A percentile compares a stretch with the other conserved stretches of the same genome.
These are phyloP conservation scores for Alsophila aescularia DNA, from an alignment of 2,888 invertebrate species.

Conservation along the genomic window DNA sequence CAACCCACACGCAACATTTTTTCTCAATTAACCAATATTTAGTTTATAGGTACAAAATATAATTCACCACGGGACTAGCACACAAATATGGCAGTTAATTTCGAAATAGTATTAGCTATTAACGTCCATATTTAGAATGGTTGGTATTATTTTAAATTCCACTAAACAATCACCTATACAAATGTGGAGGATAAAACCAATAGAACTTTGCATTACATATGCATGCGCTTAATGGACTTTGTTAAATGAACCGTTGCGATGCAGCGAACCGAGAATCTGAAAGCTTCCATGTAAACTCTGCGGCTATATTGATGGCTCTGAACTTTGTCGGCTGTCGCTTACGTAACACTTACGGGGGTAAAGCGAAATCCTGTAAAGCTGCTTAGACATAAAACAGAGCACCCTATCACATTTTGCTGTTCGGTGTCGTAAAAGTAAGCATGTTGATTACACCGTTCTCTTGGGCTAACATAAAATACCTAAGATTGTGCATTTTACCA, in stretches of 20 bases:
- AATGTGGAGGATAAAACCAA: conserved; percentile 9
- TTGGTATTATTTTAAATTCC: neutral
- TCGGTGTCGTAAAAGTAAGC: conserved; percentile 12
- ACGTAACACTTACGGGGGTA: conserved; percentile 2
- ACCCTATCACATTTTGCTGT: conserved; percentile 1
- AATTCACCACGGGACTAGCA: no score
- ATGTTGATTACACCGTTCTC: neutral
- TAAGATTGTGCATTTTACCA: no score
- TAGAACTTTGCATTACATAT: conserved; percentile 32
- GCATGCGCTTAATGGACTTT: conserved; percentile 32
- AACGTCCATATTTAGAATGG: no score
- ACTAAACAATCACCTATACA: neutral
- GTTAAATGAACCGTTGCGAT: conserved; percentile 42
- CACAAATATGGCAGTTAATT: no score
- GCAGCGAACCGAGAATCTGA: conserved; percentile 40
- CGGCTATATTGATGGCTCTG: neutral
- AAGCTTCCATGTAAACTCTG: conserved; percentile 26
- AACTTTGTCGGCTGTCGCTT: conserved; percentile 9
- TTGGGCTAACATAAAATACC: no score
- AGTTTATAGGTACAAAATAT: no score
- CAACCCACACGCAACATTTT: no score
- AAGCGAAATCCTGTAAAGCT: conserved; percentile 12
- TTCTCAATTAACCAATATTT: no score
- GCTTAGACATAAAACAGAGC: conserved; percentile 8
- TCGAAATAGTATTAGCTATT: no score